Evolutionary conservation across 2,888 invertebrate genomes (phyloP), one percentile per base, ranked within the genome.

Genomic region (Drosophila buzzatii): DNA sequence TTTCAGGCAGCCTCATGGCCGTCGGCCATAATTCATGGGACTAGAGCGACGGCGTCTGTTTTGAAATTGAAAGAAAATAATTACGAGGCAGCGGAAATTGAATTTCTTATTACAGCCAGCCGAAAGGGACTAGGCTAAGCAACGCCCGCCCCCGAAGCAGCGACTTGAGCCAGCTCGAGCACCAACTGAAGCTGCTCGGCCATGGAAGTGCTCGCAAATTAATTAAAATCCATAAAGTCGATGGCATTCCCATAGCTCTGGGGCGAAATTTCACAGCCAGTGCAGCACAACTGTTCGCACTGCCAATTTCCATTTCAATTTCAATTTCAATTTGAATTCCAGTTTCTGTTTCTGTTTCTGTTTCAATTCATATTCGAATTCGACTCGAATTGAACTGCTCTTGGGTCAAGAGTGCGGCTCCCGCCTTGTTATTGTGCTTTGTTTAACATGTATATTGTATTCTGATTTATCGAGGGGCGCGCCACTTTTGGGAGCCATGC

Each of bases 41-140:
- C 70, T 65, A 55, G 20, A 37, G 62, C 74, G 52, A 60, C 80
- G 63, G 76, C 77, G 82, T 82, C 85, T 89, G 87, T 82, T 86
- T 86, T 78, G 62, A 89, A 87, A 87, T 87, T 87, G 89, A 87
- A 87, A 87, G 89, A 87, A 87, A 89, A 87, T 89, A 89, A 87
- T 89, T 86, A 85, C 81, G 84, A 81, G 85, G 81, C 85, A 76
- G 81, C 86, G 86, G 86, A 87, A 87, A 87, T 87, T 87, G 86
- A 87, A 87, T 87, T 87, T 89, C 86, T 87, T 87, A 89, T 89
- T 87, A 89, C 89, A 76, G 62, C 68, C 68, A 61, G 67, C 55
- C 65, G 45, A 58, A 58, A 45, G 57, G 62, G 53, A 63, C 47
- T 44, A 47, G 47, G 35, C 10, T 37, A 16, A 49, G 55, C 35